Evolutionary conservation across 1,140 invertebrate species (phyloP).

Genomic region (Drosophila chauvacae): DNA sequence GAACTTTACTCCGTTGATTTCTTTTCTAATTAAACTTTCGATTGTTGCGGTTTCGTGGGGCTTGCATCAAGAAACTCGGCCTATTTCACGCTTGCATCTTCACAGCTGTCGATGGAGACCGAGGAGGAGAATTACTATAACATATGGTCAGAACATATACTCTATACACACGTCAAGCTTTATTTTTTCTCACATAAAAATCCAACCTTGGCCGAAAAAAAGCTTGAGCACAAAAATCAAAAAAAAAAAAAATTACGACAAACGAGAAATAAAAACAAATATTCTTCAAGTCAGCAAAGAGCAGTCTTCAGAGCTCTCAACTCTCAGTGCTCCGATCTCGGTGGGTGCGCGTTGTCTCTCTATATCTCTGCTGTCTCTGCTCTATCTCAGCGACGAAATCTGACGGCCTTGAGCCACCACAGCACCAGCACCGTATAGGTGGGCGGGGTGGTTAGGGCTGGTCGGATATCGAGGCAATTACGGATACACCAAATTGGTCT

Average conservation of each 20-base stretch:
- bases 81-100: conserved; percentile 67
- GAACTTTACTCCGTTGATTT: conserved; percentile 12
- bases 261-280: conserved; percentile 27
- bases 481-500: conserved; percentile 26
- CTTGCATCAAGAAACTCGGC: conserved; percentile 32
- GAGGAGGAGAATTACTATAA: conserved; percentile 38
- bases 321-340: conserved; percentile 3
- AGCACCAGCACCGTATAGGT: not conserved
- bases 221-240: conserved; percentile 20
- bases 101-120: conserved; percentile 47
- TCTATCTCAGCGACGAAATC: not conserved
- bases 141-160: conserved; percentile 55
- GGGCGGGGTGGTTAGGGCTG: conserved; percentile 34
- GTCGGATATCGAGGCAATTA: conserved; percentile 30
- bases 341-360: not conserved
- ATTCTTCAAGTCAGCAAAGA: conserved; percentile 64
- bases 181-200: conserved; percentile 60
- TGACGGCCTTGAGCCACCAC: conserved; percentile 24
- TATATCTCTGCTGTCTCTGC: not conserved
- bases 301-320: not conserved
- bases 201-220: conserved; percentile 75
- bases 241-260: not conserved
- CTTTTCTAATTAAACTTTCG: conserved; percentile 27
- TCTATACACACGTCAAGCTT: conserved; percentile 27
- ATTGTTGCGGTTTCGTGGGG: conserved; percentile 31